phyloP scores from a whole-genome alignment of 2,113 vertebrate genomes.

The Larimichthys polyactis region DNA sequence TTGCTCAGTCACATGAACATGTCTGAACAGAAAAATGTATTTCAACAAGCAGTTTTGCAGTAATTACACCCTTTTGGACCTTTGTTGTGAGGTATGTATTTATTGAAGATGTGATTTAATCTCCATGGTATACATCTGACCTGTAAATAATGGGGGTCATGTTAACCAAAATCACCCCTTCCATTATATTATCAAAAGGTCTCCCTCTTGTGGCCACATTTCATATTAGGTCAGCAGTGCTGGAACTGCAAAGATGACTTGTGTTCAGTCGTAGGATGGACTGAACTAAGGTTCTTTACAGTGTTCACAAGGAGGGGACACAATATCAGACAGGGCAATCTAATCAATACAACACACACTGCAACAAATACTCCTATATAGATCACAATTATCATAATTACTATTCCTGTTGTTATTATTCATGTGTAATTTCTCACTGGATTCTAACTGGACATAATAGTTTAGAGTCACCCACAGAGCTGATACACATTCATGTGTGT shows the following conservation, averaged over 20 bases:
- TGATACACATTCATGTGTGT: neutral
- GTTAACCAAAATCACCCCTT: neutral
- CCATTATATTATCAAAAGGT: neutral
- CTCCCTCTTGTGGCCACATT: constrained; percentile 55
- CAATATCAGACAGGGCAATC: neutral
- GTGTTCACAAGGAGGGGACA: neutral
- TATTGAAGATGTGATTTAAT: neutral
- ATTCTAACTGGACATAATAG: neutral
- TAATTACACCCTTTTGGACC: neutral
- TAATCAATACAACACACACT: too few relatives aligned
- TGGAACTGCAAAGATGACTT: neutral
- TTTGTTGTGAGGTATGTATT: neutral
- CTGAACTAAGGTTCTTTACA: neutral
- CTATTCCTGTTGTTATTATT: neutral
- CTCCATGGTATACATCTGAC: neutral
- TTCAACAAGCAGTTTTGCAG: neutral
- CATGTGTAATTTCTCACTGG: neutral
- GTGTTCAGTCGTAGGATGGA: neutral
- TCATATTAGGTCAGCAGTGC: constrained; percentile 4
- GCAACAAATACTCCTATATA: too few relatives aligned
- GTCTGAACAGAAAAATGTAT: neutral
- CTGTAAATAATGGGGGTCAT: constrained; percentile 4
- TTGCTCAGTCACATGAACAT: neutral
- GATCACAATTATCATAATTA: too few relatives aligned
- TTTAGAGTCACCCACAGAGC: neutral